These are phyloP conservation scores for Drosophila pallidifrons DNA, from an alignment of 1,140 invertebrate species.

Conservation along the genomic window DNA sequence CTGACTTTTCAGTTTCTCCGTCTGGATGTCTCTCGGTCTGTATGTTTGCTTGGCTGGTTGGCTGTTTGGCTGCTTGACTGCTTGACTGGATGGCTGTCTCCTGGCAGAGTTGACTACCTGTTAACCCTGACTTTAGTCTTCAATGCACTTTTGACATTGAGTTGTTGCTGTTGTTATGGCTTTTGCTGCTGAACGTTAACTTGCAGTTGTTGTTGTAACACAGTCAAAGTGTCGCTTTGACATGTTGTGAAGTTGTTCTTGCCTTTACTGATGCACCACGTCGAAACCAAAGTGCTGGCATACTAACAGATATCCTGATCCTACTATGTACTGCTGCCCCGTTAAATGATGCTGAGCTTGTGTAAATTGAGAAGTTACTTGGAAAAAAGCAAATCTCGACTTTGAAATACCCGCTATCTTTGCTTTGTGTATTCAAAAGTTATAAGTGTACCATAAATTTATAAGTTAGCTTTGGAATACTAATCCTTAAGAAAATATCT, in stretches of 20 bases:
- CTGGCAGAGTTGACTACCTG: constrained; percentile 40
- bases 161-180: constrained; percentile 57
- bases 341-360: background rate
- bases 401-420: no score
- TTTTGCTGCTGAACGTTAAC: constrained; percentile 28
- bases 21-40: background rate
- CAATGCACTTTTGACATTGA: constrained; percentile 82
- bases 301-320: constrained; percentile 19
- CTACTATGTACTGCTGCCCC: background rate
- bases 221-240: constrained; percentile 75
- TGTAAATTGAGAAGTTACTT: constrained; percentile 24
- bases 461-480: no score
- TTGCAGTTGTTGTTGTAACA: constrained; percentile 67
- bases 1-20: constrained; percentile 29
- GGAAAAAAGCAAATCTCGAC: no score
- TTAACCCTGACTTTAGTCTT: constrained; percentile 78
- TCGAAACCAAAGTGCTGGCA: constrained; percentile 6
- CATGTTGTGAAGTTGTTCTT: constrained; percentile 55
- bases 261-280: constrained; percentile 1
- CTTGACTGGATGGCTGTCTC: constrained; percentile 21
- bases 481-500: no score
- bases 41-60: constrained; percentile 30
- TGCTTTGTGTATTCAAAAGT: no score
- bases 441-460: no score
- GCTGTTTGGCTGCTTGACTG: constrained; percentile 20